Evolutionary conservation across 2,797 vertebrate species (phyloP), one percentile per base, ranked within the genome.

Genomic region (Liparis tanakae): DNA sequence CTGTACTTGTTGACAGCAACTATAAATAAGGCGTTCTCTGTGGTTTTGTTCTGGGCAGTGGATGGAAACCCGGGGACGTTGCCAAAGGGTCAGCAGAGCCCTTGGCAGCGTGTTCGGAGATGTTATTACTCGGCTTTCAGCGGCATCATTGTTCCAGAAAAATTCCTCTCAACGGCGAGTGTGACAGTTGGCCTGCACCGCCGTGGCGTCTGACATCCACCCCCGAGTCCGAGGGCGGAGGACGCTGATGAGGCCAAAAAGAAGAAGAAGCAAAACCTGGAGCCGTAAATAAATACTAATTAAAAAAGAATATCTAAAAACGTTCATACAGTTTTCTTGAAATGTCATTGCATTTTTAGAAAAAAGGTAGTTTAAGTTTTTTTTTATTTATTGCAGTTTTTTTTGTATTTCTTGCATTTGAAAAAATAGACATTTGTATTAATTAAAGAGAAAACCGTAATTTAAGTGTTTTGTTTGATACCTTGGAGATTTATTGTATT

Each of bases 1-100:
- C 76, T 81, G 58, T 67, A 76, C 63, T 77, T 64, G 79, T 79
- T 74, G 76, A 79, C 81, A 20, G 13, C 12, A 51, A n/a, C 79
- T 86, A 85, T 79, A 76, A 85, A 87, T 83, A 85, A 83, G 85
- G 61, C 37, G 54, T 4, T 55, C 22, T 82, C 14, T 66, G 85
- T 60, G 84, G 77, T 72, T 85, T 72, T 79, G 83, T 81, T 83
- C 78, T 78, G 80, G 80, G 69, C 67, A 51, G 70, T 60, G 60
- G 58, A 78, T 76, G 67, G 84, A 85, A 87, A 80, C 61, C 59
- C 22, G 54, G 61, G 75, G 81, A 79, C 51, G 15, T 1, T 86
- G 86, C 86, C 87, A 88, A 30, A 63, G 77, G 85, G 84, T 83
- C 73, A 80, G 76, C 74, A 15, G 57, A 76, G 85, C 74, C 69